Evolutionary conservation across 1,140 invertebrate genomes (phyloP), one percentile per base, ranked within the genome.

Genomic region (Ceratosolen solmsi): DNA sequence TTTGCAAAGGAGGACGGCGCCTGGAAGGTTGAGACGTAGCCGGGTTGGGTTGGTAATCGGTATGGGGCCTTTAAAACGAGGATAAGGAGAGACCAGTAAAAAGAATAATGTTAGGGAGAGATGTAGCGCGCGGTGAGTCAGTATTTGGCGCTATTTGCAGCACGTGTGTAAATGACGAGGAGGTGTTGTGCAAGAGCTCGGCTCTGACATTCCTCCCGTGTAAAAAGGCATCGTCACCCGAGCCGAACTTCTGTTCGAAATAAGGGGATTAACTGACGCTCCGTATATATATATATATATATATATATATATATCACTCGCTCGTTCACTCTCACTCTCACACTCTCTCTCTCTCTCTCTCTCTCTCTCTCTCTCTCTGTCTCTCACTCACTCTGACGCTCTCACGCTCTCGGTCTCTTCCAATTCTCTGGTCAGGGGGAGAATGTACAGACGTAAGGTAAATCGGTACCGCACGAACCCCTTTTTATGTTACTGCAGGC

Each of bases 131-230:
- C 17, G 33, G 33, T 68, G 33, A 38, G 33, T 38, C 33, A 8
- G 33, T 38, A n/a, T n/a, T 38, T 4, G 0, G 17, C 20, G 4
- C 20, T n/a, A 2, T 38, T 38, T 38, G 33, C 63, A 33, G 63
- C 33, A 68, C 63, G 33, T 38, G 33, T 68, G 63, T 38, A 68
- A 68, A 68, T 68, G 33, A 68, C 33, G 17, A 33, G 63, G 63
- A 68, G n/a, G n/a, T n/a, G 63, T 68, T 33, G 33, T 68, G 36
- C 63, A 36, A 30, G n/a, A n/a, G 30, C 30, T 11, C 15, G 63
- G 30, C 30, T 13, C 17, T 36, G 60, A 36, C 30, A 36, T n/a
- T 65, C 60, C 30, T 60, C 25, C 56, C 56, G 30, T 11, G 36
- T 38, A 68, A 68, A 68, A 68, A 68, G 17, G 0, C 9, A 38